Percentiles rank a stretch among this genome's conserved stretches.
Evolutionary conservation across 2,888 invertebrate genomes (phyloP).

Genomic region (Ectropis crepuscularia): DNA sequence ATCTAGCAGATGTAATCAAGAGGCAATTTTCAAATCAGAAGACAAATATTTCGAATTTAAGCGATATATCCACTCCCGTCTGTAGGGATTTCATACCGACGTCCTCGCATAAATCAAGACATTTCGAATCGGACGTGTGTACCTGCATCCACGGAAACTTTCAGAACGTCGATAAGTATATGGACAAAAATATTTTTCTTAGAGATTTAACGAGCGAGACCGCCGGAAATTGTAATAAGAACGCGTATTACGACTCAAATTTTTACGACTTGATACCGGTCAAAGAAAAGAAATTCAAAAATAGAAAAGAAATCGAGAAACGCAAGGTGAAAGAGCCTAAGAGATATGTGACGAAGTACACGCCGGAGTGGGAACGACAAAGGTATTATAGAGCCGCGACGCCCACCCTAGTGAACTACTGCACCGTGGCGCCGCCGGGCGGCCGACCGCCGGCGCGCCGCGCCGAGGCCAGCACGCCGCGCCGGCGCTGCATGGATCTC

Average conservation of each 20-base stretch:
- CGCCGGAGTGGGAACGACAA: slow-evolving; percentile 50
- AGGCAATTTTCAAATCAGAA: slow-evolving; percentile 60
- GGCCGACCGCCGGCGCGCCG: slow-evolving; percentile 30
- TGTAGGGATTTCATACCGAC: slow-evolving; percentile 46
- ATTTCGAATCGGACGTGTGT: slow-evolving; percentile 59
- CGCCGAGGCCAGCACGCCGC: slow-evolving; percentile 34
- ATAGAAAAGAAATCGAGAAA: slow-evolving; percentile 44
- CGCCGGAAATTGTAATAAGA: slow-evolving; percentile 42
- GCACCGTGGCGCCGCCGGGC: slow-evolving; percentile 32
- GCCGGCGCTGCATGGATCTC: slow-evolving; percentile 32
- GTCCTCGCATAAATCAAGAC: slow-evolving; percentile 3
- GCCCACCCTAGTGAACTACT: slow-evolving; percentile 43
- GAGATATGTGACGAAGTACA: slow-evolving; percentile 43
- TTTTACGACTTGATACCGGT: slow-evolving; percentile 72
- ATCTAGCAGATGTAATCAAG: slow-evolving; percentile 55
- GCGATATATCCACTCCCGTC: slow-evolving; percentile 65
- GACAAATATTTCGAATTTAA: slow-evolving; percentile 53
- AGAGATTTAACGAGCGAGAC: slow-evolving; percentile 32
- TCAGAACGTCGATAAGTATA: slow-evolving; percentile 62
- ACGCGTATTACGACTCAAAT: slow-evolving; percentile 65
- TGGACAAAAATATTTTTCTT: slow-evolving; percentile 33
- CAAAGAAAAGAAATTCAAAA: slow-evolving; percentile 59
- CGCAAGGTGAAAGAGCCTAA: slow-evolving; percentile 48
- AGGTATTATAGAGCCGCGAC: slow-evolving; percentile 36
- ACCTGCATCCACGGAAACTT: slow-evolving; percentile 66